phyloP scores from a whole-genome alignment of 2,888 invertebrate species.

The Dolichomitus sp. region DNA sequence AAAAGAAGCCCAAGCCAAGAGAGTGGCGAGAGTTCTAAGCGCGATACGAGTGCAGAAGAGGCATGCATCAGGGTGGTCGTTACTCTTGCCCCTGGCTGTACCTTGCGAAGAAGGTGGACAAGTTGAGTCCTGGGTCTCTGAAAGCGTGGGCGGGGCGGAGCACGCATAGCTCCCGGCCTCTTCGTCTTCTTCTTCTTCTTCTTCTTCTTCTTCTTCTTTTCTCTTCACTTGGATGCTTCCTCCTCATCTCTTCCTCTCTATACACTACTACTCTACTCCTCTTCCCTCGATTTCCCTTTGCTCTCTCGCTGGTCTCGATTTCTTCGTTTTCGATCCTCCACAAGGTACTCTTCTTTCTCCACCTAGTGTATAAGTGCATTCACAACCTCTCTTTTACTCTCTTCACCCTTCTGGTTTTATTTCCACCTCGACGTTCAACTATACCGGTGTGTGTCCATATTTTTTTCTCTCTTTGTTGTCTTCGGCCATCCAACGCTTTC shows the following conservation, averaged over 20 bases:
- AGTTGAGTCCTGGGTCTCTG: slow-evolving; percentile 85
- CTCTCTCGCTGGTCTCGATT: slow-evolving; percentile 37
- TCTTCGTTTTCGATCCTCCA: slow-evolving; percentile 56
- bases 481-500: slow-evolving; percentile 72
- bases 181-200: slow-evolving; percentile 66
- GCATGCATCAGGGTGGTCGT: slow-evolving; percentile 72
- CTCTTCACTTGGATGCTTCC: slow-evolving; percentile 62
- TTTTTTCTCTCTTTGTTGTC: slow-evolving; percentile 78
- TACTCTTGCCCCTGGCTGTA: slow-evolving; percentile 83
- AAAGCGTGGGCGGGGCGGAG: slow-evolving; percentile 86
- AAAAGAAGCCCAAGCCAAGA: neutral
- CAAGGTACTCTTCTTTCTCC: slow-evolving; percentile 57
- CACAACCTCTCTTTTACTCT: slow-evolving; percentile 63
- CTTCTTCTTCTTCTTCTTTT: slow-evolving; percentile 70
- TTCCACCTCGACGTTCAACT: slow-evolving; percentile 77
- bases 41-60: slow-evolving; percentile 49
- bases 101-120: slow-evolving; percentile 84
- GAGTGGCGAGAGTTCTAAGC: slow-evolving; percentile 62
- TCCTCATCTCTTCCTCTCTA: slow-evolving; percentile 63
- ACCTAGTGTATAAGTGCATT: slow-evolving; percentile 48
- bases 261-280: slow-evolving; percentile 41
- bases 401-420: slow-evolving; percentile 74
- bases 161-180: slow-evolving; percentile 85
- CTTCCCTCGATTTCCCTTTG: slow-evolving; percentile 57
- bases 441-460: slow-evolving; percentile 65